A percentile compares a stretch with the other conserved stretches of the same genome.
Evolutionary conservation across 2,113 vertebrate species (phyloP).

Genomic region (Taurulus bubalis): DNA sequence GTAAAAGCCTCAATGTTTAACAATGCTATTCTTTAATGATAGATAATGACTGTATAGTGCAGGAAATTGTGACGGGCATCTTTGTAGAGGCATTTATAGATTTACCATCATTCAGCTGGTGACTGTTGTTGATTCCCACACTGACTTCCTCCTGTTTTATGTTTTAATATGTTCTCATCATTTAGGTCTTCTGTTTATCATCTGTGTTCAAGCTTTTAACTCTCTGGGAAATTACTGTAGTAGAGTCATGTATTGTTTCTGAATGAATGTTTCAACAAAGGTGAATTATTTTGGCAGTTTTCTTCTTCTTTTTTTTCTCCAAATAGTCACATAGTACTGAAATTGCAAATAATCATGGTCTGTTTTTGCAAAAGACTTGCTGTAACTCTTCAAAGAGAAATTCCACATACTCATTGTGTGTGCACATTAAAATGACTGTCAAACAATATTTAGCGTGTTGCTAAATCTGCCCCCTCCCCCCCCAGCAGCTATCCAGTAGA

Average conservation of each 20-base stretch:
- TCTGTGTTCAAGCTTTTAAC: not conserved
- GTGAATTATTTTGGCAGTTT: not conserved
- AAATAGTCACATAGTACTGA: not conserved
- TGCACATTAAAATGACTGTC: not conserved
- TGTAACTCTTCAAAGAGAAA: not conserved
- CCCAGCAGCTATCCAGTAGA: slow-evolving; percentile 80
- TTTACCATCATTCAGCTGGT: not conserved
- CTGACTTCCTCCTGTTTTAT: not conserved
- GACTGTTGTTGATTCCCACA: not conserved
- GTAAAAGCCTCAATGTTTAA: no score
- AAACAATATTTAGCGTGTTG: not conserved
- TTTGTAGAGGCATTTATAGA: not conserved
- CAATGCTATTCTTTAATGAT: not conserved
- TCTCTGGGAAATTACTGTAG: not conserved
- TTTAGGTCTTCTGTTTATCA: not conserved
- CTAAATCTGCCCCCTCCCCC: not conserved
- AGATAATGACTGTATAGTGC: not conserved
- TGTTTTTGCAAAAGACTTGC: not conserved
- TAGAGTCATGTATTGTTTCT: not conserved
- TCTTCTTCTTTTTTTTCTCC: not conserved
- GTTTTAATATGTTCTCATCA: not conserved
- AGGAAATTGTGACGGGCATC: not conserved
- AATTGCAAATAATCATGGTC: not conserved
- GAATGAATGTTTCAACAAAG: not conserved
- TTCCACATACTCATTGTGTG: not conserved